Evolutionary conservation across 2,797 vertebrate species (phyloP), one percentile per base, ranked within the genome.

Genomic region (Parambassis ranga): DNA sequence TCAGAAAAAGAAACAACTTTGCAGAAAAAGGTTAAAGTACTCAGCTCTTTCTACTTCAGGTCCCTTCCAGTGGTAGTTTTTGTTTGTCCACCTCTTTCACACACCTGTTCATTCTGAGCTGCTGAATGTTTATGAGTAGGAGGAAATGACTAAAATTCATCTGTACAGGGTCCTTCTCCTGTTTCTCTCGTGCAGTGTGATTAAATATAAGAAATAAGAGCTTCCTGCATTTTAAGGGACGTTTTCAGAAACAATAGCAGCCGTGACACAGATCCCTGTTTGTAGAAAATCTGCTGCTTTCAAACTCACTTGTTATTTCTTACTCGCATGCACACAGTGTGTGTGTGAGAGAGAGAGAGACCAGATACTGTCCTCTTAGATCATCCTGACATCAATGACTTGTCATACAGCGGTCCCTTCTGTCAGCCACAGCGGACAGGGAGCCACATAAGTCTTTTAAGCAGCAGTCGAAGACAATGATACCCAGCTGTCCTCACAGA

Each of bases 351-450:
- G 32, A n/a, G 28, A 26, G 65, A 38, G n/a, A 37, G 31, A 68
- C 69, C 57, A 72, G 58, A 75, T 14, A 55, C 56, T 51, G 65
- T 63, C 77, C 56, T 68, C 62, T 79, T 44, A 75, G 81, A 87
- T 85, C 86, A 78, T 57, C 64, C 52, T 55, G 44, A 85, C 86
- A 84, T 87, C 81, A 86, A 46, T 84, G 69, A 56, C 69, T 81
- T 86, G 81, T 88, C 85, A 85, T 53, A 49, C 52, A 70, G 66
- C 68, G 67, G 59, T 62, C 64, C 71, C 60, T 61, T 44, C 71
- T 79, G 77, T 81, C 77, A 74, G 77, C 66, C 68, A 47, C 61
- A 57, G 71, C 38, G 57, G 37, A 75, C 15, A 15, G 50, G 65
- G 65, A 75, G 62, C 49, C 75, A 63, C 73, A 57, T 59, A 82